Evolutionary conservation across 64 coral and sea anemone genomes (phyloP).

Genomic region (Stylophora pistillata): DNA sequence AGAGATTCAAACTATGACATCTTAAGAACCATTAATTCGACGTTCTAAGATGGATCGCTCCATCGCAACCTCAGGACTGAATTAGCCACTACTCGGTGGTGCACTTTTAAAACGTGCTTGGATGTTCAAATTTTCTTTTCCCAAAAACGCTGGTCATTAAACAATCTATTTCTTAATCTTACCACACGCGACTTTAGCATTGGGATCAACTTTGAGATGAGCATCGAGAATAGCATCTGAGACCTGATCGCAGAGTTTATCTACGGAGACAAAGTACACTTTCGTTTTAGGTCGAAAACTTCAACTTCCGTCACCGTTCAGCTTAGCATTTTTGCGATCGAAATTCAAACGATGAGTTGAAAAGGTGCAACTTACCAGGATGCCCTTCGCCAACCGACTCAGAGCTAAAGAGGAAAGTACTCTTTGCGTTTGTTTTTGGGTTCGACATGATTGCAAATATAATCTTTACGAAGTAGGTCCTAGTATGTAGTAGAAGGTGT

Average conservation of each 20-base stretch:
- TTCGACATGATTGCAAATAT: conserved; percentile 50
- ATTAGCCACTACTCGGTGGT: no score
- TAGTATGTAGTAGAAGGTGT: neutral
- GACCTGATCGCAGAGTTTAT: conserved; percentile 97
- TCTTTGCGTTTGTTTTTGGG: conserved; percentile 49
- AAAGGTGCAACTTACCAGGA: conserved; percentile 52
- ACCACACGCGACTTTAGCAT: conserved; percentile 97
- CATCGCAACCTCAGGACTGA: no score
- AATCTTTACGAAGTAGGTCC: neutral
- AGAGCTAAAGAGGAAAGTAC: conserved; percentile 78
- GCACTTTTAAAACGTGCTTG: no score
- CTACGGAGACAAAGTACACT: conserved; percentile 25
- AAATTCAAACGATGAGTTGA: neutral
- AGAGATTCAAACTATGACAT: no score
- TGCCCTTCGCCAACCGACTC: conserved; percentile 90
- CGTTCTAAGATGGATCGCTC: no score
- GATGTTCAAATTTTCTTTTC: neutral
- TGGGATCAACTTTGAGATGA: conserved; percentile 81
- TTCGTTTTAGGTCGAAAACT: neutral
- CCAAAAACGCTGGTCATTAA: neutral
- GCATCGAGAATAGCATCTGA: conserved; percentile 91
- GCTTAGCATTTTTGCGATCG: neutral
- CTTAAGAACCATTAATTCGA: no score
- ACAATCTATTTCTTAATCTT: conserved; percentile 20
- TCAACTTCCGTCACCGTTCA: no score